Evolutionary conservation across 2,113 vertebrate species (phyloP), one percentile per base, ranked within the genome.

Genomic region (Zonotrichia leucophrys): DNA sequence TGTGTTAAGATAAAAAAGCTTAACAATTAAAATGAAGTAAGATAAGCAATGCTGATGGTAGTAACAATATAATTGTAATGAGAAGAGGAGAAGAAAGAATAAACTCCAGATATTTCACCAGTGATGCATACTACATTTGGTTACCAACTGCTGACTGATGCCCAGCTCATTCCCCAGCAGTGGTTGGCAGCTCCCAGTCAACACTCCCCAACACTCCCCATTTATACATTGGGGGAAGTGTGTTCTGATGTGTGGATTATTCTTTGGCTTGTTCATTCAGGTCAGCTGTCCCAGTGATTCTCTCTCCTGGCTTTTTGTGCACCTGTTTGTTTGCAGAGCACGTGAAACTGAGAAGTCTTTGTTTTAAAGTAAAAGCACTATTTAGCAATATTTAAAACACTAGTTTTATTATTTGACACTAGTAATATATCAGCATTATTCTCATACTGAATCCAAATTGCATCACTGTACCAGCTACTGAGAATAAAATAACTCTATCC

Each of bases 201-300:
- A 31, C 24, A 49, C 2, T 12, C 3, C 16, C 9, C 8, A 9
- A 31, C 24, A 49, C 2, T 12, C 3, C 16, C 9, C 8, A 9
- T 25, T 72, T 31, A 30, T 72, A 5, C 60, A 62, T 16, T 50
- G 41, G 41, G 31, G 30, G 30, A 58, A 17, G 31, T 27, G 14
- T 44, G 13, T 68, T 68, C 27, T 27, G 11, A 37, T 24, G 11
- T 33, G 22, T 68, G 33, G 46, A 68, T 35, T 60, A 25, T 41
- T 41, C 41, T 52, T 77, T 60, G 35, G 33, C 11, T 50, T 10
- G 24, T 60, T 60, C 5, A 5, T 68, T 60, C 17, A 27, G 27
- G 11, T 60, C 33, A 59, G 21, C 73, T 68, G 37, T 59, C 37
- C 31, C 31, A 60, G 14, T 42, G 33, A 10, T 44, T 22, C 18